These are phyloP conservation scores for Rhopalosiphum maidis DNA, from an alignment of 1,140 invertebrate species.

Conservation along the genomic window DNA sequence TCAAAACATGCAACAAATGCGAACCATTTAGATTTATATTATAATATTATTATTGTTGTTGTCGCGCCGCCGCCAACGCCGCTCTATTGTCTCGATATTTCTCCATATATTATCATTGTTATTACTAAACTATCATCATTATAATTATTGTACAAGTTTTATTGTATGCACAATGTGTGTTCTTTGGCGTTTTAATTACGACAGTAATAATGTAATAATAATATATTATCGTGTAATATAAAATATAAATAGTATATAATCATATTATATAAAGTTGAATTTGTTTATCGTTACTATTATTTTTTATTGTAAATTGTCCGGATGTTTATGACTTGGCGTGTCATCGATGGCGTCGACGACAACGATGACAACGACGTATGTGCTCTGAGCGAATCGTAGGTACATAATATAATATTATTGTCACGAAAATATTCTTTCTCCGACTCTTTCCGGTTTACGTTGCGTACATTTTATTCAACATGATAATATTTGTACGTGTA, in stretches of 20 bases:
- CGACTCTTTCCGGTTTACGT: conserved; percentile 28
- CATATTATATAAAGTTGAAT: neutral
- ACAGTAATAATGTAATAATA: neutral
- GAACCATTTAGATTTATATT: conserved; percentile 15
- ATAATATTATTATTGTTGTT: neutral
- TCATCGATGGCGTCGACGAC: neutral
- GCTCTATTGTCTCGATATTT: conserved; percentile 8
- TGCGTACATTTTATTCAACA: neutral
- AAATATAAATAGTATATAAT: neutral
- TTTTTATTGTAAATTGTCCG: conserved; percentile 15
- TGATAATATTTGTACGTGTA: neutral
- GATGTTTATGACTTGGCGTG: conserved; percentile 23
- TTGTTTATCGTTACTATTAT: neutral
- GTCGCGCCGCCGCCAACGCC: neutral
- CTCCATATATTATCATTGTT: neutral
- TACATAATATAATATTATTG: neutral
- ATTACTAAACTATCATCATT: neutral
- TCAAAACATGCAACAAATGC: conserved; percentile 24
- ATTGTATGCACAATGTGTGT: neutral
- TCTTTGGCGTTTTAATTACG: neutral
- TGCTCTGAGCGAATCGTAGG: conserved; percentile 2
- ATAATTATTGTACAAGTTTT: neutral
- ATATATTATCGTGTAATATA: neutral
- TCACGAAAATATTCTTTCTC: neutral
- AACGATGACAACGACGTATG: neutral